phyloP scores from a whole-genome alignment of 2,113 vertebrate species.

The Sterna hirundo region DNA sequence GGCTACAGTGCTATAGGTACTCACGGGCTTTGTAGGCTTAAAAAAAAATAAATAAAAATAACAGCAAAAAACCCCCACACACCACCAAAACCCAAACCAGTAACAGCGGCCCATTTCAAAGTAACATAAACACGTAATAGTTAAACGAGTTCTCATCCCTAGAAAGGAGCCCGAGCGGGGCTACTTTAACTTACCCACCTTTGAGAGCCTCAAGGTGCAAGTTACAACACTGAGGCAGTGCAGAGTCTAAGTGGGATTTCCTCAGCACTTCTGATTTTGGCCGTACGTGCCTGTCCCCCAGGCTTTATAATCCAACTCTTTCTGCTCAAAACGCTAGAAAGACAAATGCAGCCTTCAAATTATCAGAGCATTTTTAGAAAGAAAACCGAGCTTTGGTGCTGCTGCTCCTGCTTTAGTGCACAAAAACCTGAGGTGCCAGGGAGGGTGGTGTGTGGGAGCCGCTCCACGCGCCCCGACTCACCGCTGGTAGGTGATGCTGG shows the following conservation, averaged over 20 bases:
- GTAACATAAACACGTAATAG: background rate
- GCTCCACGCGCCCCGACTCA: background rate
- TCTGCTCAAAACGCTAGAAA: background rate
- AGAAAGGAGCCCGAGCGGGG: background rate
- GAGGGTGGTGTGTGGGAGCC: background rate
- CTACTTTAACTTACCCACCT: background rate
- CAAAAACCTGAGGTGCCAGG: background rate
- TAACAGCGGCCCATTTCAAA: background rate
- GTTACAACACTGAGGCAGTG: background rate
- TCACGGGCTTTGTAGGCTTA: background rate
- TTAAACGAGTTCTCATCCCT: background rate
- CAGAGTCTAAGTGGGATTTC: background rate
- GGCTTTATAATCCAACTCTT: constrained; percentile 1
- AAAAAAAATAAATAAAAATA: background rate
- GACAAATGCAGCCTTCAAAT: background rate
- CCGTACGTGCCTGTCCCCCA: background rate
- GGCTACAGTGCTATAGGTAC: background rate
- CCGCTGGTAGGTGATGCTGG: constrained; percentile 60
- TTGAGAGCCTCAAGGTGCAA: background rate
- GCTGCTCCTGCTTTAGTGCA: background rate
- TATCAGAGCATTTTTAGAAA: constrained; percentile 5
- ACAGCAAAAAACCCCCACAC: background rate
- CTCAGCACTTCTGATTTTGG: constrained; percentile 13
- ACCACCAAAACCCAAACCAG: background rate
- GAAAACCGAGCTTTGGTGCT: background rate